These are phyloP conservation scores for Babyrousa celebensis DNA, from an alignment of 2,797 vertebrate species.

Conservation along the genomic window DNA sequence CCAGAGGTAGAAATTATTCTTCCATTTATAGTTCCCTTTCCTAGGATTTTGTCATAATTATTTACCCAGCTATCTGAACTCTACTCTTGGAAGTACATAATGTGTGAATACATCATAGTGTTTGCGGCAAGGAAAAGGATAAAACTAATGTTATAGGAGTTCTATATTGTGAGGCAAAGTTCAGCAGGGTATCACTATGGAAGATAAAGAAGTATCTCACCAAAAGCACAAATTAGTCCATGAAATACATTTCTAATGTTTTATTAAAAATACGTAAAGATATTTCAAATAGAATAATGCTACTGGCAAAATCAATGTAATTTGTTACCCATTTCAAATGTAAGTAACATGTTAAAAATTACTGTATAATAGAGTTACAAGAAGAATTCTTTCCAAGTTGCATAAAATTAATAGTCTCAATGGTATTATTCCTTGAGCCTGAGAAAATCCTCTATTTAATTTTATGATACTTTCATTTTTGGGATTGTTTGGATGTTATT, in stretches of 20 bases:
- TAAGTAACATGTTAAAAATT: slow-evolving; percentile 1
- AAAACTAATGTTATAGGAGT: background rate
- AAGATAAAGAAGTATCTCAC: background rate
- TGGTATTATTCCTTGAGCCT: slow-evolving; percentile 75
- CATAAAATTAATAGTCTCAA: slow-evolving; percentile 79
- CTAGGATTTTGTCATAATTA: slow-evolving; percentile 1
- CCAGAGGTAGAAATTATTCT: slow-evolving; percentile 18
- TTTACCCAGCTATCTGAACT: slow-evolving; percentile 68
- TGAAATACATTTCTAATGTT: slow-evolving; percentile 42
- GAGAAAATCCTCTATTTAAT: slow-evolving; percentile 69
- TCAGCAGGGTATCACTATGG: background rate
- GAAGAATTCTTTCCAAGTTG: slow-evolving; percentile 65
- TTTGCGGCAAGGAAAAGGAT: background rate
- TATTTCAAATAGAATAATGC: background rate
- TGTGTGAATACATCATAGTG: background rate
- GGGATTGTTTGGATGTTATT: background rate
- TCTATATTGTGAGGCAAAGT: background rate
- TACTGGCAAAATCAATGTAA: background rate
- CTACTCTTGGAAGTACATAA: slow-evolving; percentile 45
- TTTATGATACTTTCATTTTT: background rate
- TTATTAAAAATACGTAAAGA: background rate
- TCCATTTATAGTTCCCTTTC: slow-evolving; percentile 47
- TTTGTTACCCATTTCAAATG: background rate
- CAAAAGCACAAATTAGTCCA: background rate
- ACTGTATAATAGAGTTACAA: background rate